Percentiles rank a stretch among this genome's conserved stretches.
Conservation (phyloP, 2,888 invertebrate genomes). For the Sycophila texana region DNA sequence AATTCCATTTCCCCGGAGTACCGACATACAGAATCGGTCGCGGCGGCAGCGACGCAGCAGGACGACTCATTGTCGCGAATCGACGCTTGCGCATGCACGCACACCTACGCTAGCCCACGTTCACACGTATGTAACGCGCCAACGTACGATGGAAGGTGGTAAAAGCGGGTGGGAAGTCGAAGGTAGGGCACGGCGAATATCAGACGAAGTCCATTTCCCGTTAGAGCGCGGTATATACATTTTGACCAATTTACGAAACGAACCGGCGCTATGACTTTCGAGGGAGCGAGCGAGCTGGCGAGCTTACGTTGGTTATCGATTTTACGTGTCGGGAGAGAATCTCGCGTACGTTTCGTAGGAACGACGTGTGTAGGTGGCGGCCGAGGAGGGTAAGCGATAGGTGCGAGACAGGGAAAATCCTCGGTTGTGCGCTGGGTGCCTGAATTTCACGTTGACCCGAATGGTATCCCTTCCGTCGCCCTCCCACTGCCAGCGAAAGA, state of each 20-base stretch:
- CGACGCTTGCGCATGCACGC: conserved; percentile 1
- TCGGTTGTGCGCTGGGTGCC: neutral
- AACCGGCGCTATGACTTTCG: conserved; percentile 13
- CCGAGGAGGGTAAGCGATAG: conserved; percentile 18
- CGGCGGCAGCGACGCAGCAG: conserved; percentile 27
- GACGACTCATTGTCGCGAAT: conserved; percentile 52
- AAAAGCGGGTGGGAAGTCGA: neutral
- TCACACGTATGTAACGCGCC: neutral
- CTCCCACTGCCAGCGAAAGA: conserved; percentile 19
- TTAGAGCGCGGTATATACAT: conserved; percentile 34
- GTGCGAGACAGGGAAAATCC: conserved; percentile 28
- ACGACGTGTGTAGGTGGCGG: neutral
- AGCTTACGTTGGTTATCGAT: conserved; percentile 50
- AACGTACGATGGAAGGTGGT: neutral
- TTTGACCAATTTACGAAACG: conserved; percentile 54
- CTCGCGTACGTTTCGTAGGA: neutral
- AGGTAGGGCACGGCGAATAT: conserved; percentile 29
- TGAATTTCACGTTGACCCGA: conserved; percentile 55
- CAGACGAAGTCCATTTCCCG: conserved; percentile 54
- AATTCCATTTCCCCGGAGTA: conserved; percentile 53
- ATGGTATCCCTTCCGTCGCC: conserved; percentile 24
- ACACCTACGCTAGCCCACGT: neutral
- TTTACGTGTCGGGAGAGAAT: conserved; percentile 13
- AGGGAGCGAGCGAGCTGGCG: neutral
- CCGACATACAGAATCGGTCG: conserved; percentile 24